These are phyloP conservation scores for Serilophus lunatus DNA, from an alignment of 2,113 vertebrate genomes.

Conservation along the genomic window DNA sequence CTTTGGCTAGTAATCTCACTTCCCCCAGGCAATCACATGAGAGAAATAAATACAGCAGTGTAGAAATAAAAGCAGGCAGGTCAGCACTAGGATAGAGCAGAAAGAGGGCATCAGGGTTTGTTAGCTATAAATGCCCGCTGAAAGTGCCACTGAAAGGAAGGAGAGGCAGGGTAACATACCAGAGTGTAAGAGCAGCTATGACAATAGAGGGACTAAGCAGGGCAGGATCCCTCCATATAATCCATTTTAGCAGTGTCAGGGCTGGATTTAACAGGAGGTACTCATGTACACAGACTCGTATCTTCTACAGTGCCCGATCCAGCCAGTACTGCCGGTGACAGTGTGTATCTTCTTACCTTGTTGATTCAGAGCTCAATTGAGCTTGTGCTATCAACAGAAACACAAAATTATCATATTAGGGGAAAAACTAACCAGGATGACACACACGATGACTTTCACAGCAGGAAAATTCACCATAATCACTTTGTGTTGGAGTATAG, in stretches of 20 bases:
- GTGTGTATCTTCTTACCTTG: background rate
- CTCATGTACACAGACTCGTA: rapidly evolving
- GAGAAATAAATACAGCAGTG: background rate
- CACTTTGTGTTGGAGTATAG: background rate
- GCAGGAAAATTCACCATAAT: background rate
- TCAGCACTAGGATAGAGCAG: background rate
- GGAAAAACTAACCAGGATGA: background rate
- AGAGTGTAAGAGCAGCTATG: background rate
- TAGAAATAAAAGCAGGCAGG: background rate
- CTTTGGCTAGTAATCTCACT: background rate
- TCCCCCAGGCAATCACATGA: background rate
- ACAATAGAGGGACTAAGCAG: background rate
- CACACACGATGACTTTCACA: background rate
- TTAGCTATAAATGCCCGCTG: background rate
- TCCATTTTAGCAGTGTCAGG: background rate
- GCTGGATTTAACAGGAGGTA: background rate
- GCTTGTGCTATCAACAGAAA: background rate
- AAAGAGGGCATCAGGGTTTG: background rate
- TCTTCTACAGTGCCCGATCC: background rate
- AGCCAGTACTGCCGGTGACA: background rate
- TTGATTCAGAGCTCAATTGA: background rate
- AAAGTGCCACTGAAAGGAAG: background rate
- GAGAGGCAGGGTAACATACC: background rate
- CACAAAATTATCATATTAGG: background rate
- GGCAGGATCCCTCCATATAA: background rate